Evolutionary conservation across 2,797 vertebrate genomes (phyloP), one percentile per base, ranked within the genome.

Genomic region (Poeciliopsis presidionis): DNA sequence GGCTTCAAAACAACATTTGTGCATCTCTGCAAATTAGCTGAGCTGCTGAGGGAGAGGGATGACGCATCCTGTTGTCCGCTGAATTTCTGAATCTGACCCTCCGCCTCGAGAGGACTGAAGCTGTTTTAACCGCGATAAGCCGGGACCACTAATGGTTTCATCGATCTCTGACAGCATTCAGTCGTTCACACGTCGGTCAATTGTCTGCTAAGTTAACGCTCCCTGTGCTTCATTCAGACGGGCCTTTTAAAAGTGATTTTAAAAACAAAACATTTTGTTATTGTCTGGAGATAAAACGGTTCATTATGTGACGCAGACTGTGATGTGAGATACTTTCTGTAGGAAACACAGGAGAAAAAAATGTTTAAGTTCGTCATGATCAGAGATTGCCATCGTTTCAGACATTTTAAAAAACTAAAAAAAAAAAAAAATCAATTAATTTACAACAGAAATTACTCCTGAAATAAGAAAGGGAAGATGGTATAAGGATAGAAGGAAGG

Each of bases 31-130:
- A 83, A 41, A 14, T 43, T 7, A 77, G 51, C 51, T 16, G 51
- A 43, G 30, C 25, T 71, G 49, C 49, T 77, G 30, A 45, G 20
- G 20, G 63, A 41, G 63, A 25, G 36, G 20, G 18, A 67, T 67
- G 63, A 41, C 41, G 46, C 28, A 46, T 11, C n/a, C 41, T 49
- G 41, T 30, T 57, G 39, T 57, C 49, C 3, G 7, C 46, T 73
- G 57, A 36, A 2, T 72, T 63, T 0, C 4, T 80, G 55, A 80
- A 78, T 72, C 46, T 14, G 70, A 65, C 43, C 67, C 18, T 63
- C 28, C 30, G 49, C 61, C 57, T 25, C 36, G 13, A 73, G 22
- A 57, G 12, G 28, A 28, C 14, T 22, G n/a, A 61, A 74, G n/a
- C 18, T 0, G 57, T 46, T n/a, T 18, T 22, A 39, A 33, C 53